phyloP scores from a whole-genome alignment of 2,888 invertebrate genomes.

The Flexamia atlantica region DNA sequence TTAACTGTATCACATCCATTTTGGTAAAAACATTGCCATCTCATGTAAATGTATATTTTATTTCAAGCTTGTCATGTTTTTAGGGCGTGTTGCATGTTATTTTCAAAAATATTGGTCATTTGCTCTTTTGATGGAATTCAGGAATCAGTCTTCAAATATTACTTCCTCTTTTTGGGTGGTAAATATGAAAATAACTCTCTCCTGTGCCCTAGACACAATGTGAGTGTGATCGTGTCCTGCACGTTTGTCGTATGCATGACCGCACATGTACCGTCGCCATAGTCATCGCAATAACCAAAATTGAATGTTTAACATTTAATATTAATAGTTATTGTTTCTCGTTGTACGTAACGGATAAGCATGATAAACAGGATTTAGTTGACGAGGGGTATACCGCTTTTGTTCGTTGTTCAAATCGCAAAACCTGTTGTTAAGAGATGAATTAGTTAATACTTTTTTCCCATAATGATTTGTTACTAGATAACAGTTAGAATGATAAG shows the following conservation, averaged over 20 bases:
- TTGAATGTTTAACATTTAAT: conserved; percentile 14
- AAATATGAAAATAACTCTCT: background rate
- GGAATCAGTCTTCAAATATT: no score
- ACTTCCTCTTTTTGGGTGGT: background rate
- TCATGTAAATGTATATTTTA: no score
- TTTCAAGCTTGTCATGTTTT: no score
- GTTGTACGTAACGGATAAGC: background rate
- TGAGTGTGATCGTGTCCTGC: conserved; percentile 13
- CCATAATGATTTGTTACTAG: background rate
- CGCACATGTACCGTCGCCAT: background rate
- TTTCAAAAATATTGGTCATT: no score
- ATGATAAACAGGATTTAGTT: background rate
- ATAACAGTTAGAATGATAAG: background rate
- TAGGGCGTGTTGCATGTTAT: no score
- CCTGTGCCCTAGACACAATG: background rate
- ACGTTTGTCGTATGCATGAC: conserved; percentile 34
- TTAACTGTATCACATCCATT: no score
- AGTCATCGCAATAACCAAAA: conserved; percentile 16
- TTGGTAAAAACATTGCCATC: no score
- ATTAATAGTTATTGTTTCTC: conserved; percentile 12
- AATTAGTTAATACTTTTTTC: background rate
- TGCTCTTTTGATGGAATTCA: no score
- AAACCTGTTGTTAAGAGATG: background rate
- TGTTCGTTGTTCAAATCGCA: background rate
- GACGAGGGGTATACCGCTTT: background rate